These are phyloP conservation scores for Passer domesticus DNA, from an alignment of 2,113 vertebrate genomes.

Conservation along the genomic window DNA sequence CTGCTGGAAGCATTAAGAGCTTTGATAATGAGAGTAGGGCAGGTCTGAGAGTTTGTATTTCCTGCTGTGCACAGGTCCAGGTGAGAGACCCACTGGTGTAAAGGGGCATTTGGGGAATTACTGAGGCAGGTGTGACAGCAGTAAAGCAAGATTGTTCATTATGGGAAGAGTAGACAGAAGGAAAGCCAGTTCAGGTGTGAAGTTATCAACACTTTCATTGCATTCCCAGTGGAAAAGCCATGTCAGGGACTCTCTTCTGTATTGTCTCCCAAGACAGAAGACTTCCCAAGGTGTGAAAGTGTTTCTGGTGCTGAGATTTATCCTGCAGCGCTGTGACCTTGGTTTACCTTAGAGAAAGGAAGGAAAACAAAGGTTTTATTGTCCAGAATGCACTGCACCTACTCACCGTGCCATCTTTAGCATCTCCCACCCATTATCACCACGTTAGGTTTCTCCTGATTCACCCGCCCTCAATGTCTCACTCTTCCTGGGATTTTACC, in stretches of 20 bases:
- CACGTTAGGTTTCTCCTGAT: background rate
- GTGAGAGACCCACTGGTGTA: background rate
- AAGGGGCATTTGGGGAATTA: background rate
- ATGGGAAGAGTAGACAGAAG: rapidly evolving
- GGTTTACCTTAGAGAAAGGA: background rate
- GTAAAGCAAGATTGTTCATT: background rate
- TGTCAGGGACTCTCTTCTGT: background rate
- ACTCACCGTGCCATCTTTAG: background rate
- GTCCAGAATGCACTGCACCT: background rate
- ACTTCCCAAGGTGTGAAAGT: background rate
- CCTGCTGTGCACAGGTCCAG: background rate
- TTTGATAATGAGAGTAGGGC: background rate
- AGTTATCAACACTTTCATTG: background rate
- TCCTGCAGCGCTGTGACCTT: background rate
- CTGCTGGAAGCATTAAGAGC: background rate
- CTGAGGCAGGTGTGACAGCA: background rate
- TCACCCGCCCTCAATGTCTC: background rate
- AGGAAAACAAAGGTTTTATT: background rate
- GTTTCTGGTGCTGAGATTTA: background rate
- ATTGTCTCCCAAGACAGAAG: background rate
- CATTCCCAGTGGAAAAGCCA: background rate
- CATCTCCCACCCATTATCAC: background rate
- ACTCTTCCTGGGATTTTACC: background rate
- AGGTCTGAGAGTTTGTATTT: background rate
- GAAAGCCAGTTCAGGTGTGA: background rate